Conservation (phyloP, 2,113 vertebrate genomes). For the Coregonus clupeaformis region DNA sequence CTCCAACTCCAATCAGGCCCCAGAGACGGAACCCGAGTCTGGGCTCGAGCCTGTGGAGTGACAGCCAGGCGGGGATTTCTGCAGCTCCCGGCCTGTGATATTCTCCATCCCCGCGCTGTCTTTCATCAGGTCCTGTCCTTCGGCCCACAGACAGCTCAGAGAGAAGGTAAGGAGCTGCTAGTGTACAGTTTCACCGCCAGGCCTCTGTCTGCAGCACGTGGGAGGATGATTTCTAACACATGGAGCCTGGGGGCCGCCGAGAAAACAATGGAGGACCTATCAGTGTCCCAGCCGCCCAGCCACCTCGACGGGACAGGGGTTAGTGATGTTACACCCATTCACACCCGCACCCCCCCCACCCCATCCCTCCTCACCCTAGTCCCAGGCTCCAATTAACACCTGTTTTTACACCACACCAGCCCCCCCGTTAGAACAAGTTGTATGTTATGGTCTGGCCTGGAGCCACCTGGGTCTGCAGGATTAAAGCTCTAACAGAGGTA, state of each 20-base stretch:
- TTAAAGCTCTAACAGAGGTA: conserved; percentile 51
- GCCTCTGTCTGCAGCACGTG: conserved; percentile 73
- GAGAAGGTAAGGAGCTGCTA: neutral
- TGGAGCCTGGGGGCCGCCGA: conserved; percentile 69
- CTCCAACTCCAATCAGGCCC: conserved; percentile 58
- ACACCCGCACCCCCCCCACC: conserved; percentile 7
- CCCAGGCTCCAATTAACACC: conserved; percentile 56
- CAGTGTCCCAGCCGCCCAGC: conserved; percentile 42
- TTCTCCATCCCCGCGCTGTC: conserved; percentile 70
- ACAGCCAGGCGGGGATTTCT: conserved; percentile 31
- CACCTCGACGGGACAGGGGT: conserved; percentile 51
- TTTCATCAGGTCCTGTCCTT: conserved; percentile 72
- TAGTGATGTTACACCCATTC: conserved; percentile 67
- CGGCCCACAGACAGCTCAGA: conserved; percentile 65
- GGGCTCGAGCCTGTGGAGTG: conserved; percentile 13
- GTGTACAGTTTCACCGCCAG: conserved; percentile 73
- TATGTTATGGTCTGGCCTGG: neutral
- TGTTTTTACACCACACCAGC: conserved; percentile 41
- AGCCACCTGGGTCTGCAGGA: conserved; percentile 27
- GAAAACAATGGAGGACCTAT: conserved; percentile 79
- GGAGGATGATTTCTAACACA: conserved; percentile 84
- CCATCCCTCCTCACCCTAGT: conserved; percentile 9
- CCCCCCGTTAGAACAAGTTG: neutral
- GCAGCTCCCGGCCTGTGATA: conserved; percentile 73
- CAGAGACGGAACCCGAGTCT: conserved; percentile 13